These are phyloP conservation scores for Syritta pipiens DNA, from an alignment of 2,888 invertebrate genomes.

Conservation along the genomic window DNA sequence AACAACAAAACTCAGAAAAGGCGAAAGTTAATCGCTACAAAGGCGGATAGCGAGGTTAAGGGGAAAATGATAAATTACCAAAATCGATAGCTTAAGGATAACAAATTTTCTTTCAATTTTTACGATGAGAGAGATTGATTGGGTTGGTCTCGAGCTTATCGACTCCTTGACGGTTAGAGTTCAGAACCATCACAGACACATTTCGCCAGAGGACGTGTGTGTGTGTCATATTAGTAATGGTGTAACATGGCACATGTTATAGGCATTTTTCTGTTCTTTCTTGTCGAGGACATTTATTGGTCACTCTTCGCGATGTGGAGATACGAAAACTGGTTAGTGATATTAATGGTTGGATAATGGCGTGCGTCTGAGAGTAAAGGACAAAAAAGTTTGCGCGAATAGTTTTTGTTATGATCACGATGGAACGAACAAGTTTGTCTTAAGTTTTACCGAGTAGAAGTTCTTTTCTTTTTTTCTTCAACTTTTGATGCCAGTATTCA, in stretches of 20 bases:
- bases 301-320: slow-evolving; percentile 23
- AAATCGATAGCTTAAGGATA: slow-evolving; percentile 55
- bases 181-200: slow-evolving; percentile 19
- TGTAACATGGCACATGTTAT: slow-evolving; percentile 31
- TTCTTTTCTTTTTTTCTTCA: not conserved
- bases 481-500: not conserved
- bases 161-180: slow-evolving; percentile 45
- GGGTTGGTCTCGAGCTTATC: slow-evolving; percentile 47
- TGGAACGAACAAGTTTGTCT: slow-evolving; percentile 35
- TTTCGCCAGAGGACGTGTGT: not conserved
- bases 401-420: slow-evolving; percentile 27
- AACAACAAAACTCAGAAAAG: slow-evolving; percentile 23
- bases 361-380: slow-evolving; percentile 33
- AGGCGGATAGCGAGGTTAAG: slow-evolving; percentile 3
- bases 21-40: slow-evolving; percentile 56
- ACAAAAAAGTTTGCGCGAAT: slow-evolving; percentile 10
- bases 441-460: slow-evolving; percentile 1
- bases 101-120: slow-evolving; percentile 63
- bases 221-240: no score
- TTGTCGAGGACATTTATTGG: slow-evolving; percentile 51
- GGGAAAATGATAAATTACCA: slow-evolving; percentile 56
- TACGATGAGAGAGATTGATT: slow-evolving; percentile 58
- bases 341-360: slow-evolving; percentile 45
- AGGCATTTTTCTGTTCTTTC: slow-evolving; percentile 13
- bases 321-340: slow-evolving; percentile 37